Evolutionary conservation across 2,888 invertebrate species (phyloP).

Genomic region (Sussaba pulchella): DNA sequence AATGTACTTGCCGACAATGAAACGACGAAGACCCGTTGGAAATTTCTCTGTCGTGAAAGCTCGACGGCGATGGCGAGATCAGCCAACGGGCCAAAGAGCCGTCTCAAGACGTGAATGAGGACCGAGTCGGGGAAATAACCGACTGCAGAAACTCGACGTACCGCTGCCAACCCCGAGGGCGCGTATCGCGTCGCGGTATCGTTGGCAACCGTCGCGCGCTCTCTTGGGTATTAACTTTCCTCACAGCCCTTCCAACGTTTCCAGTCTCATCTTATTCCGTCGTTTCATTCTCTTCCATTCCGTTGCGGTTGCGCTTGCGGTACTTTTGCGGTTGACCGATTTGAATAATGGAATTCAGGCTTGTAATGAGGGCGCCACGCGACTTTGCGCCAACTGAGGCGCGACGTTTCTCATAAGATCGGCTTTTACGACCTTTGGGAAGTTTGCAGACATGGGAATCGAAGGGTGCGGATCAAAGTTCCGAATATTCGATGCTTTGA

Average conservation of each 20-base stretch:
- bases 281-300: slow-evolving; percentile 50
- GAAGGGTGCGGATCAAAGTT: too few relatives aligned
- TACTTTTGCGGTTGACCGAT: slow-evolving; percentile 66
- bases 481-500: too few relatives aligned
- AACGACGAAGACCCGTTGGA: slow-evolving; percentile 10
- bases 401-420: background rate
- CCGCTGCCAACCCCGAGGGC: slow-evolving; percentile 6
- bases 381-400: too few relatives aligned
- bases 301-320: slow-evolving; percentile 49
- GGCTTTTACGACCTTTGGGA: too few relatives aligned
- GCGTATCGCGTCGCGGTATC: slow-evolving; percentile 38
- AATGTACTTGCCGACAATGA: slow-evolving; percentile 25
- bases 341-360: slow-evolving; percentile 72
- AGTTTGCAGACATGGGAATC: too few relatives aligned
- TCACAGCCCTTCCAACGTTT: background rate
- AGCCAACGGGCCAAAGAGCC: slow-evolving; percentile 21
- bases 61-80: background rate
- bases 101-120: slow-evolving; percentile 33
- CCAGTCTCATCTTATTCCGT: slow-evolving; percentile 27
- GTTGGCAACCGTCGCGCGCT: slow-evolving; percentile 44
- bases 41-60: slow-evolving; percentile 5
- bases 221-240: slow-evolving; percentile 51
- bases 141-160: slow-evolving; percentile 15
- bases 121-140: slow-evolving; percentile 1
- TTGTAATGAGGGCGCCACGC: too few relatives aligned